phyloP scores from a whole-genome alignment of 2,888 invertebrate genomes.

The Meteorus colon region DNA sequence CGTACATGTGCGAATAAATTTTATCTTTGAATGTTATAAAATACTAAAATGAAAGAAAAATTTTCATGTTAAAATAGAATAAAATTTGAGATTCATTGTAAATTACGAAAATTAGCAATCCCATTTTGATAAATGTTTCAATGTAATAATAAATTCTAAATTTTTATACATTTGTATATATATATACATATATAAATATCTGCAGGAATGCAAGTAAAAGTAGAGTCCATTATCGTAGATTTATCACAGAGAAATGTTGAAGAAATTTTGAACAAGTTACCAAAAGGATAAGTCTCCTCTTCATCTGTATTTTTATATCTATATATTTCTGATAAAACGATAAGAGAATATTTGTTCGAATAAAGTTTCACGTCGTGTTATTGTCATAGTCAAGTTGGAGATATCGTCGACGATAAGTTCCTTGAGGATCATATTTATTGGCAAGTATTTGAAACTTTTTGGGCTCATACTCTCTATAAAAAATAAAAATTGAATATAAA shows the following conservation, averaged over 20 bases:
- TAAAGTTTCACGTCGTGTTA: conserved; percentile 31
- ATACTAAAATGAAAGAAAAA: no score
- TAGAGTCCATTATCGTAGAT: neutral
- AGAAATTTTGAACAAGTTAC: neutral
- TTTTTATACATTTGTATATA: neutral
- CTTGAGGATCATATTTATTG: conserved; percentile 57
- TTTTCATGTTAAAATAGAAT: no score
- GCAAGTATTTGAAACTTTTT: conserved; percentile 57
- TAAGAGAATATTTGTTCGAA: neutral
- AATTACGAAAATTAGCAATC: no score
- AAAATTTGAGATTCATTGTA: no score
- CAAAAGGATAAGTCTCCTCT: neutral
- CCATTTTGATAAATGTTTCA: no score
- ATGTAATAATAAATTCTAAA: neutral
- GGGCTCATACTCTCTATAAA: conserved; percentile 59
- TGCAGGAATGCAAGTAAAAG: neutral
- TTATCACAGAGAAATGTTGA: neutral
- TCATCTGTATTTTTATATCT: neutral
- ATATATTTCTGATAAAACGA: neutral
- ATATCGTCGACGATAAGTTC: conserved; percentile 57
- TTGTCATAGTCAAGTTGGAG: conserved; percentile 53
- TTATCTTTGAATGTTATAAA: no score
- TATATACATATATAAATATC: neutral
- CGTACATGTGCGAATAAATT: no score
- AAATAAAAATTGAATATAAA: conserved; percentile 38